Evolutionary conservation across 1,140 invertebrate genomes (phyloP).

Genomic region (Oreohelix idahoensis): DNA sequence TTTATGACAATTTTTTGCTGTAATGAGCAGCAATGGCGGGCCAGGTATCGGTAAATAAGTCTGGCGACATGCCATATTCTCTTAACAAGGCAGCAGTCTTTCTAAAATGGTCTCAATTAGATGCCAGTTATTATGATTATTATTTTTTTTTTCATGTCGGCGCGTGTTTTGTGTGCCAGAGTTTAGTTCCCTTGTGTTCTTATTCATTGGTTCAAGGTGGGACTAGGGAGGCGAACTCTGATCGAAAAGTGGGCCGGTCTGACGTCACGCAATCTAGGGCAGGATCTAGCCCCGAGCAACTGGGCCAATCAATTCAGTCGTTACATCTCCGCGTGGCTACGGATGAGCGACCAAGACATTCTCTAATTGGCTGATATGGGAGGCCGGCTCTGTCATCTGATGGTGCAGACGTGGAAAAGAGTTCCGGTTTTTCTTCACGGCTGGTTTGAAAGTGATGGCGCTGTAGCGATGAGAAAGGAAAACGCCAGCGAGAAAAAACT

Average conservation of each 20-base stretch:
- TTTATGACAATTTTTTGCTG: neutral
- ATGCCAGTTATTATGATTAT: neutral
- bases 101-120: neutral
- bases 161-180: neutral
- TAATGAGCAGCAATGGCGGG: neutral
- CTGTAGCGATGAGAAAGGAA: neutral
- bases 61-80: neutral
- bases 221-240: neutral
- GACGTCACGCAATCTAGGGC: neutral
- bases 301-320: conserved; percentile 9
- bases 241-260: neutral
- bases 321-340: neutral
- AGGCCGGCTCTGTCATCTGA: neutral
- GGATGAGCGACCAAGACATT: neutral
- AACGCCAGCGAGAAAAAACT: no score
- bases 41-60: neutral
- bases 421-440: no score
- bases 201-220: neutral
- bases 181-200: neutral
- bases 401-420: neutral
- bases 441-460: neutral
- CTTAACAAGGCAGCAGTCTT: neutral
- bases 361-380: neutral
- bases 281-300: neutral
- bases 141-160: no score